phyloP scores from a whole-genome alignment of 2,797 vertebrate species.

The Sarcophilus harrisii region DNA sequence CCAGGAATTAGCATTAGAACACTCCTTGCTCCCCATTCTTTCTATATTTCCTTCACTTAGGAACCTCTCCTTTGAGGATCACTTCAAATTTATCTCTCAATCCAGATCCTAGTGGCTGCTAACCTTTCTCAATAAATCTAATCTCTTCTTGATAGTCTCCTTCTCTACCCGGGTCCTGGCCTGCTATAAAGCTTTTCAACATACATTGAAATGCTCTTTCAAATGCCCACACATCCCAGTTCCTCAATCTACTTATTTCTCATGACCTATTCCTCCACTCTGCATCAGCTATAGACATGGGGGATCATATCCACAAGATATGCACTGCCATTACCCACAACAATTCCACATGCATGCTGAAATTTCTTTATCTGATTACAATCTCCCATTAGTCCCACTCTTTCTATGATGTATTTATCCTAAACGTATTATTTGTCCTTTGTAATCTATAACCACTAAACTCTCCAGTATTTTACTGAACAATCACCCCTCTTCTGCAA shows the following conservation, averaged over 20 bases:
- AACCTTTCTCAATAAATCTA: no score
- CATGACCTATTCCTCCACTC: no score
- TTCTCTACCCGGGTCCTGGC: no score
- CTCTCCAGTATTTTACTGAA: not conserved
- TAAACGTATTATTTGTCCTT: not conserved
- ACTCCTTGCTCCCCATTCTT: not conserved
- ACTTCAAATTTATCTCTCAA: not conserved
- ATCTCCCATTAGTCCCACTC: no score
- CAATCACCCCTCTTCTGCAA: not conserved
- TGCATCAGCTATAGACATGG: no score
- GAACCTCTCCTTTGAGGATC: no score
- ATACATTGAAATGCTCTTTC: not conserved
- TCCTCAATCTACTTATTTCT: no score
- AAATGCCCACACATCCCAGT: no score
- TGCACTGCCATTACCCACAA: not conserved
- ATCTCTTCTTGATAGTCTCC: no score
- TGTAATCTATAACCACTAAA: not conserved
- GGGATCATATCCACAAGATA: not conserved
- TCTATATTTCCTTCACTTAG: not conserved
- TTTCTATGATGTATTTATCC: not conserved
- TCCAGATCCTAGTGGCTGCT: no score
- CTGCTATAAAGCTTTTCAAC: not conserved
- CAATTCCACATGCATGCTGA: not conserved
- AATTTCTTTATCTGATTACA: no score
- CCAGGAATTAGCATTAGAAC: not conserved